Conservation (phyloP, 64 coral and sea anemone species). For the Montipora sp. region DNA sequence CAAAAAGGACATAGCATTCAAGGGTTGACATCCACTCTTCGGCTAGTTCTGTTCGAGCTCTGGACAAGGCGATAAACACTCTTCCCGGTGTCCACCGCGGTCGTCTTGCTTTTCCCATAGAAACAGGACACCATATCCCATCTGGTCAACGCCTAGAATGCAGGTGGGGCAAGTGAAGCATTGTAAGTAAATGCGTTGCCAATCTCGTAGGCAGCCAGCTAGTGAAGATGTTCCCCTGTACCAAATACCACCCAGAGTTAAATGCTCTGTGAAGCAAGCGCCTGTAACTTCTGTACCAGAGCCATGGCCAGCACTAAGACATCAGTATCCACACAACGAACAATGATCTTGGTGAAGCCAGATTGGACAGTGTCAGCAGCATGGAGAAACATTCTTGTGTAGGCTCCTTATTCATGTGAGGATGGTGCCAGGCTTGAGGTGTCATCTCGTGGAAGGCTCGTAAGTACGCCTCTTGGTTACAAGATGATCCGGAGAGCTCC, state of each 20-base stretch:
- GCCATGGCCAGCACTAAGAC: not conserved
- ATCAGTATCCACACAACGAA: conserved; percentile 13
- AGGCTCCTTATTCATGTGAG: conserved; percentile 45
- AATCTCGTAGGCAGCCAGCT: conserved; percentile 53
- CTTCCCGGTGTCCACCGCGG: conserved; percentile 55
- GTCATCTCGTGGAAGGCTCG: not conserved
- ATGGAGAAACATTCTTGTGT: conserved; percentile 54
- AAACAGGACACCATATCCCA: conserved; percentile 68
- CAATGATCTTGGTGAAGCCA: conserved; percentile 28
- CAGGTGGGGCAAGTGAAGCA: conserved; percentile 24
- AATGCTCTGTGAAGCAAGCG: not conserved
- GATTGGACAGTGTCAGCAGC: conserved; percentile 9
- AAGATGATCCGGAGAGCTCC: conserved; percentile 22
- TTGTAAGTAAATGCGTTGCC: not conserved
- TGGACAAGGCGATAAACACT: not conserved
- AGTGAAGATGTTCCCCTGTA: conserved; percentile 18
- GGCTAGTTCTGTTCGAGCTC: too few relatives aligned
- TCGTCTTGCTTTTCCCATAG: conserved; percentile 57
- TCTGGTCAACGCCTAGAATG: conserved; percentile 35
- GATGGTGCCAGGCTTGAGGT: conserved; percentile 23
- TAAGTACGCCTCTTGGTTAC: too few relatives aligned
- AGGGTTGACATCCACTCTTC: not conserved
- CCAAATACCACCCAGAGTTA: conserved; percentile 62
- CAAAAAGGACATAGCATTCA: conserved; percentile 53
- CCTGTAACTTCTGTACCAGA: not conserved